Conservation (phyloP, 2,888 invertebrate species). For the Ichneumoninae sp. region DNA sequence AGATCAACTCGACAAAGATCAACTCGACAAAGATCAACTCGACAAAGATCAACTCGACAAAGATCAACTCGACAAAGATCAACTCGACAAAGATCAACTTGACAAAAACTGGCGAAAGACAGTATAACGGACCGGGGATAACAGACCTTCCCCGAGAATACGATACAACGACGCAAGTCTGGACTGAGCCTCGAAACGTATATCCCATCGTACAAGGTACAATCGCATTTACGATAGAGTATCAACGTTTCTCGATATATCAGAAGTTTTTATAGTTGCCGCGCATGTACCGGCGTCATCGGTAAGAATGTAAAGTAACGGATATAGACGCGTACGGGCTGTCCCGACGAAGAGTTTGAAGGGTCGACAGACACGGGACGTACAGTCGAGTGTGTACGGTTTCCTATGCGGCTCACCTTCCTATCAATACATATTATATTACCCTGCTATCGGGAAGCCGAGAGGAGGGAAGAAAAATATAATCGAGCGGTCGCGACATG, state of each 20-base stretch:
- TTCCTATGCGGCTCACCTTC: slow-evolving; percentile 28
- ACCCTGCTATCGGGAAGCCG: slow-evolving; percentile 5
- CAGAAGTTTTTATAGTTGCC: slow-evolving; percentile 56
- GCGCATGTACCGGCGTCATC: slow-evolving; percentile 18
- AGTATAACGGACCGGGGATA: neutral
- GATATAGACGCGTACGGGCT: slow-evolving; percentile 28
- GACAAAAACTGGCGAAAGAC: neutral
- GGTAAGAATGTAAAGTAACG: slow-evolving; percentile 61
- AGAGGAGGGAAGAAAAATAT: slow-evolving; percentile 37
- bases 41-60: neutral
- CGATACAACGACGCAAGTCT: neutral
- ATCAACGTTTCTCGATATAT: slow-evolving; percentile 42
- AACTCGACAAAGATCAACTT: no score
- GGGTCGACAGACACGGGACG: slow-evolving; percentile 43
- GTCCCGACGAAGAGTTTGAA: slow-evolving; percentile 37
- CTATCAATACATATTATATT: slow-evolving; percentile 26
- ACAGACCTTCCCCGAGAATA: neutral
- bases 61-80: no score
- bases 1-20: neutral
- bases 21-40: no score
- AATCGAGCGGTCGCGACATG: slow-evolving; percentile 57
- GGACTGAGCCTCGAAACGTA: neutral
- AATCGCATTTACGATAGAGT: slow-evolving; percentile 56
- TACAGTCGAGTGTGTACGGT: slow-evolving; percentile 23
- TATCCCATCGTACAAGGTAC: slow-evolving; percentile 8